phyloP scores from a whole-genome alignment of 2,888 invertebrate species.

The Dolomedes plantarius region DNA sequence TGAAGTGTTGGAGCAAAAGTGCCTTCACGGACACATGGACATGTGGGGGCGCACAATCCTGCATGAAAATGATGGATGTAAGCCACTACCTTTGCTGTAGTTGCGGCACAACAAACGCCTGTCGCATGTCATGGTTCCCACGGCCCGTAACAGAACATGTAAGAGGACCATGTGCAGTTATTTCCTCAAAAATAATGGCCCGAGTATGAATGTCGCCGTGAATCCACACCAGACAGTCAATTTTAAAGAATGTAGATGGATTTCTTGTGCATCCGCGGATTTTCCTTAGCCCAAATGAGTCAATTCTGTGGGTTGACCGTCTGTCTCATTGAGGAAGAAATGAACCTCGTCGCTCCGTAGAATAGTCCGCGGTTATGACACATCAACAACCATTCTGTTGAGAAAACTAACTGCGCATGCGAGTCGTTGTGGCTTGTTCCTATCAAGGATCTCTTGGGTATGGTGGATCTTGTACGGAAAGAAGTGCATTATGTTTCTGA shows the following conservation, averaged over 20 bases:
- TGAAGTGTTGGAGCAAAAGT: no score
- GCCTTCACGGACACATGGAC: background rate
- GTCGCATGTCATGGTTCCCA: no score
- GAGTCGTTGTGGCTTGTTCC: no score
- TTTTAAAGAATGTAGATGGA: constrained; percentile 2
- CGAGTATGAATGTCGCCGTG: background rate
- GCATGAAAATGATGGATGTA: no score
- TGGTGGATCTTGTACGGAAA: background rate
- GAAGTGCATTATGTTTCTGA: background rate
- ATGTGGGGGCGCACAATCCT: constrained; percentile 1
- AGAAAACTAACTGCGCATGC: no score
- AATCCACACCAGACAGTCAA: background rate
- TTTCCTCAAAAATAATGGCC: background rate
- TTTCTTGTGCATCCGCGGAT: background rate
- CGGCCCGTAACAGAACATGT: constrained; percentile 6
- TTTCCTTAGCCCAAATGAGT: background rate
- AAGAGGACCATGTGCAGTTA: background rate
- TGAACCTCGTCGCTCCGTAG: no score
- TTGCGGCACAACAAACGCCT: no score
- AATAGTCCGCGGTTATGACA: no score
- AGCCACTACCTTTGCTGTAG: no score
- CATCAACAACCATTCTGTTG: no score
- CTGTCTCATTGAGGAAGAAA: no score
- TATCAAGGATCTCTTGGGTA: background rate
- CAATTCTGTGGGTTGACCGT: background rate